phyloP scores from a whole-genome alignment of 2,113 vertebrate species.

The Motacilla tschutschensis region DNA sequence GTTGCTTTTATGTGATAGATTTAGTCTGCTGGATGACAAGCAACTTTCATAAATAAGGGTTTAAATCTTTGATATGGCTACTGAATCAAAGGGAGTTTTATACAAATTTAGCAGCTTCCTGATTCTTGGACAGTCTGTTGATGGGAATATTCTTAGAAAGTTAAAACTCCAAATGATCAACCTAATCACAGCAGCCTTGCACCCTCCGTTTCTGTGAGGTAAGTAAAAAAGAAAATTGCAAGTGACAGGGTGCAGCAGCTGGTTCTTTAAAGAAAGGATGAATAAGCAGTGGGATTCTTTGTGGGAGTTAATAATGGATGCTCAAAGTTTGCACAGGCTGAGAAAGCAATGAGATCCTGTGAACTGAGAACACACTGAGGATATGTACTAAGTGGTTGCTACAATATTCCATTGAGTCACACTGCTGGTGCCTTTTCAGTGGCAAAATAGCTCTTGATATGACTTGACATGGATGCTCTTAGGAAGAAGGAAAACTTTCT shows the following conservation, averaged over 20 bases:
- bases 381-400: background rate
- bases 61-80: background rate
- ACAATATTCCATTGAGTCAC: background rate
- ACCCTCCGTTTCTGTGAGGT: background rate
- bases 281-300: background rate
- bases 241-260: background rate
- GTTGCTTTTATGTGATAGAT: background rate
- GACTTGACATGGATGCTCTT: background rate
- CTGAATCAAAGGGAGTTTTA: background rate
- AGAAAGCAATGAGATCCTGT: background rate
- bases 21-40: background rate
- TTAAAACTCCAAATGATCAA: background rate
- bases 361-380: background rate
- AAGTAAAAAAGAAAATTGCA: background rate
- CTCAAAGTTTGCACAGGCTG: background rate
- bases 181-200: background rate
- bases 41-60: conserved; percentile 5
- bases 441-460: background rate
- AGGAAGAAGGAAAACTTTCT: background rate
- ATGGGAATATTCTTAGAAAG: background rate
- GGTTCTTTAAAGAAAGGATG: background rate
- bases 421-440: background rate
- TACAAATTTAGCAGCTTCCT: background rate
- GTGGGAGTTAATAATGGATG: background rate
- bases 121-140: background rate